These are phyloP conservation scores for Neodiprion fabricii DNA, from an alignment of 1,140 invertebrate genomes.

Conservation along the genomic window DNA sequence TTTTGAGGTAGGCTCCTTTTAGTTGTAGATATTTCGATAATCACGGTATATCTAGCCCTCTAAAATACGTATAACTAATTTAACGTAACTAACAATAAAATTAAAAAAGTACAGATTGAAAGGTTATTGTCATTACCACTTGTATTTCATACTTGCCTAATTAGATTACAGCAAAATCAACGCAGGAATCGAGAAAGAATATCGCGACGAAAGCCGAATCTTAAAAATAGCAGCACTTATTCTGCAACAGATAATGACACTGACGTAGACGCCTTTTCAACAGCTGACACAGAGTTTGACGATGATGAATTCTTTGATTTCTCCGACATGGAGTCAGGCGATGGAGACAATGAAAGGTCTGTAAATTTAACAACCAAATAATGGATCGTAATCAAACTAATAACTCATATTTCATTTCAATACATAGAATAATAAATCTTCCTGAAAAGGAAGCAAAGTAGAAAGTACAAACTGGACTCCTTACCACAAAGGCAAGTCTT, in stretches of 20 bases:
- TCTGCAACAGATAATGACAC: conserved; percentile 48
- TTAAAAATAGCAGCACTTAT: conserved; percentile 39
- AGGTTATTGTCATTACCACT: background rate
- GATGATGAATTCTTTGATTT: conserved; percentile 61
- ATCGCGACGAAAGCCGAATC: conserved; percentile 32
- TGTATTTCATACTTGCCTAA: background rate
- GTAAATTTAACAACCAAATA: conserved; percentile 23
- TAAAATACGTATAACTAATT: conserved; percentile 13
- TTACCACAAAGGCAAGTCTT: too few species aligned
- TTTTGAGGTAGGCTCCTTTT: conserved; percentile 38
- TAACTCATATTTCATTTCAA: too few species aligned
- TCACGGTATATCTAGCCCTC: conserved; percentile 15
- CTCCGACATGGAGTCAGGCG: conserved; percentile 51
- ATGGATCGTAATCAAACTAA: background rate
- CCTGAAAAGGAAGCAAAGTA: too few species aligned
- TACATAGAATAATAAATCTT: too few species aligned
- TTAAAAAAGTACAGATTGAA: background rate
- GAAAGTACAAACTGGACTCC: too few species aligned
- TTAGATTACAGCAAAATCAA: conserved; percentile 19
- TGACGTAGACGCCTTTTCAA: conserved; percentile 53
- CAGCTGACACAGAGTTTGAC: conserved; percentile 51
- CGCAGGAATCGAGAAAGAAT: conserved; percentile 6
- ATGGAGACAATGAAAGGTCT: conserved; percentile 48
- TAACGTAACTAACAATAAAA: conserved; percentile 6
- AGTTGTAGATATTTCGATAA: conserved; percentile 15